A percentile compares a stretch with the other conserved stretches of the same genome.
These are phyloP conservation scores for Clitarchus hookeri DNA, from an alignment of 2,888 invertebrate genomes.

Conservation along the genomic window DNA sequence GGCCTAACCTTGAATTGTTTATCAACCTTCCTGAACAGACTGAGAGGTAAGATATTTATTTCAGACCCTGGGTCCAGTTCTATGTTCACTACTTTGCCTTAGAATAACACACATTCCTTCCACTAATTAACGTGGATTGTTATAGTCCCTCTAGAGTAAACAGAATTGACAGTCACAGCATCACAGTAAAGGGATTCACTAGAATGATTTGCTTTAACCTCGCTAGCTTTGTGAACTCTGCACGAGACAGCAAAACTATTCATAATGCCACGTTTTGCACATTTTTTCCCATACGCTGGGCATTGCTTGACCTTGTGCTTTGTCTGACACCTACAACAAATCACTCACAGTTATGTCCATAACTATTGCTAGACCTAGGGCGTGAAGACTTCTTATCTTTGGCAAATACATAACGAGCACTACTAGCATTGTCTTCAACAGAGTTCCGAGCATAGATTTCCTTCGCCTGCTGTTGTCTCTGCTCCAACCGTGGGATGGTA, in stretches of 20 bases:
- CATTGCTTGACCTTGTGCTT: not conserved
- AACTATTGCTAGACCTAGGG: not conserved
- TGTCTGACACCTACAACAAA: not conserved
- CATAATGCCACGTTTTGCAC: not conserved
- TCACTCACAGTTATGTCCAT: not conserved
- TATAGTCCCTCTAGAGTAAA: not conserved
- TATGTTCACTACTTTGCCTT: not conserved
- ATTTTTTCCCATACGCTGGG: not conserved
- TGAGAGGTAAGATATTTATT: not conserved
- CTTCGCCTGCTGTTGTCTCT: too few relatives aligned
- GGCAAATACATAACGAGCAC: not conserved
- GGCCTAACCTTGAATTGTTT: not conserved
- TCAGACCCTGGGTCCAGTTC: not conserved
- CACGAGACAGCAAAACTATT: not conserved
- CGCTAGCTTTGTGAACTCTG: not conserved
- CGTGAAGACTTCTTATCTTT: not conserved
- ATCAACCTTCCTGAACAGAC: not conserved
- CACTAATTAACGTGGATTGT: not conserved
- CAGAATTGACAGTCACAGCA: not conserved
- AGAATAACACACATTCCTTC: not conserved
- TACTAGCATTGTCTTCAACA: not conserved
- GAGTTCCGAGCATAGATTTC: not conserved
- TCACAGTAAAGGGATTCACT: not conserved
- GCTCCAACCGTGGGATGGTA: too few relatives aligned
- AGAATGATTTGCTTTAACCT: not conserved